Evolutionary conservation across 2,797 vertebrate species (phyloP), one percentile per base, ranked within the genome.

Genomic region (Heterohyrax brucei): DNA sequence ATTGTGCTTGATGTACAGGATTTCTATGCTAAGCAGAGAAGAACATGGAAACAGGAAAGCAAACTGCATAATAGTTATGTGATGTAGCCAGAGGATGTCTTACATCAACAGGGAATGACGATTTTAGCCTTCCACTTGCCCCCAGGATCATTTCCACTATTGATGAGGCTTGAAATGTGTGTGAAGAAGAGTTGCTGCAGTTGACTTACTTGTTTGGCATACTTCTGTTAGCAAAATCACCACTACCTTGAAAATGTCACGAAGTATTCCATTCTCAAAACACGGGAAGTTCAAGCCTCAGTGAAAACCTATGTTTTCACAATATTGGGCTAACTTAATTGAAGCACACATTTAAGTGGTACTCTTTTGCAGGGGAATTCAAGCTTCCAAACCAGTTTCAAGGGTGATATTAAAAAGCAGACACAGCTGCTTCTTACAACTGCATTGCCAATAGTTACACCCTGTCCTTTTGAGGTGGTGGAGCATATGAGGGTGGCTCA

Each of bases 121-220:
- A 94, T 93, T 93, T 95, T 94, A 88, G 92, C 61, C 95, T 97
- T 96, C 73, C 93, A 90, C 0, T 86, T 88, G 80, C 79, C 39
- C 26, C 33, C 50, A 92, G 93, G 79, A 95, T 92, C 94, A 89
- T 92, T 79, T 94, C 86, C 83, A 64, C 91, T 96, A 95, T 84
- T 78, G 91, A 95, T 73, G 87, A 87, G 59, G 46, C n/a, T 66
- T 75, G 77, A 93, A 59, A 89, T 73, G 85, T 93, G 85, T 86
- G 61, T 76, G 72, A 91, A 88, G 33, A 95, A 77, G 68, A 90
- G 77, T 92, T 83, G 68, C 39, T 91, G n/a, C 75, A 73, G 93
- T 95, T 95, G 94, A 96, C 97, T 93, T 89, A 76, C 85, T 94
- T 93, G 89, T 95, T 94, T 88, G 39, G 66, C 68, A 79, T 84